phyloP scores from a whole-genome alignment of 1,140 invertebrate genomes.

The Agrypnia vestita region DNA sequence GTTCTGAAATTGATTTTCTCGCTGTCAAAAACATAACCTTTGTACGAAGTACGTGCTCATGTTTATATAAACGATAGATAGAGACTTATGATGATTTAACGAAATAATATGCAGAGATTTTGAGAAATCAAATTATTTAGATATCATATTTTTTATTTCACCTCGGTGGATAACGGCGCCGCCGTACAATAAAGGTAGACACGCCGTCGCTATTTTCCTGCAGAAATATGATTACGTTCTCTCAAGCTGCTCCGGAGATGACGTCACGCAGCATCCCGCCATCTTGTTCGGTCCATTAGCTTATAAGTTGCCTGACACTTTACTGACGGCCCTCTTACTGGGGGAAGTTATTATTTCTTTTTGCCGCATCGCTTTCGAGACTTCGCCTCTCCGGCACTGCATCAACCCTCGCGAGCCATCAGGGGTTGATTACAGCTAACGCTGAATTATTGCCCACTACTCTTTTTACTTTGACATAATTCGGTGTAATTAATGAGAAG shows the following conservation, averaged over 20 bases:
- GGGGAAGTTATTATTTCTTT: conserved; percentile 19
- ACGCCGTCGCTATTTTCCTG: background rate
- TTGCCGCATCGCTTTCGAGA: background rate
- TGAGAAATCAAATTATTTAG: no score
- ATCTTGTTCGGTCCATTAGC: conserved; percentile 29
- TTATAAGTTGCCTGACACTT: conserved; percentile 35
- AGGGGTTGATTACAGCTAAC: background rate
- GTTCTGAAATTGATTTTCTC: no score
- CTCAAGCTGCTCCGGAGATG: background rate
- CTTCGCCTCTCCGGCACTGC: background rate
- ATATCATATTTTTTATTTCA: no score
- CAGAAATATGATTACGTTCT: conserved; percentile 30
- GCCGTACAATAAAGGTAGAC: no score
- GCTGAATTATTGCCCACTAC: background rate
- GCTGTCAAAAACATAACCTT: no score
- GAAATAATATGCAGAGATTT: no score
- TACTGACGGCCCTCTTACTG: conserved; percentile 23
- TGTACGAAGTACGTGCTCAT: no score
- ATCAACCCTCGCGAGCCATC: background rate
- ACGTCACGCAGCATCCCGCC: conserved; percentile 6
- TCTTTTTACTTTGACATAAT: no score
- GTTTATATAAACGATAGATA: no score
- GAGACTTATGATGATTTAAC: no score
- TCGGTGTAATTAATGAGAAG: no score
- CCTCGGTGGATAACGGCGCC: no score